phyloP scores from a whole-genome alignment of 2,113 vertebrate species.

The Salvelinus alpinus region DNA sequence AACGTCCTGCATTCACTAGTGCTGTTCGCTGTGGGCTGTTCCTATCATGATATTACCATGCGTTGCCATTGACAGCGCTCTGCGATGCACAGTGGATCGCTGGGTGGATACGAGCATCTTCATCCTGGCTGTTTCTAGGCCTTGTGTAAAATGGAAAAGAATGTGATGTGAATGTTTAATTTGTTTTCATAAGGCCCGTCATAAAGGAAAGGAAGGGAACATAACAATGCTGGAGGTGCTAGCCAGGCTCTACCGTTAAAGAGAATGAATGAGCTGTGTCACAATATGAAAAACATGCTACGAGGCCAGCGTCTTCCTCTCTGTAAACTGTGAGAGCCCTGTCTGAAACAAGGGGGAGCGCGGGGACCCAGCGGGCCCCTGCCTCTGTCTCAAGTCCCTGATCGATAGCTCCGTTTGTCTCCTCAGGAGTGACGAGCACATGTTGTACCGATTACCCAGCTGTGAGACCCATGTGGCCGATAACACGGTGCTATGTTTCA shows the following conservation, averaged over 20 bases:
- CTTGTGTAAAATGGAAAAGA: slow-evolving; percentile 7
- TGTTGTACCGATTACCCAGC: slow-evolving; percentile 61
- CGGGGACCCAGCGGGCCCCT: neutral
- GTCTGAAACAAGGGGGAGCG: neutral
- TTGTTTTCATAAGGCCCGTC: slow-evolving; percentile 32
- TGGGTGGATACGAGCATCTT: slow-evolving; percentile 48
- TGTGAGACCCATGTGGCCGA: slow-evolving; percentile 65
- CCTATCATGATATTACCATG: slow-evolving; percentile 35
- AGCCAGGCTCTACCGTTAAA: slow-evolving; percentile 35
- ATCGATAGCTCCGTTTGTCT: neutral
- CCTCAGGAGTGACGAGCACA: slow-evolving; percentile 39
- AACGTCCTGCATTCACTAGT: too few species aligned
- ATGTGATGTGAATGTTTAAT: slow-evolving; percentile 59
- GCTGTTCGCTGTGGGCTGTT: slow-evolving; percentile 12
- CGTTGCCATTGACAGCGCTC: slow-evolving; percentile 46
- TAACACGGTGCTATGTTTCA: slow-evolving; percentile 40
- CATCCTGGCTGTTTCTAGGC: neutral
- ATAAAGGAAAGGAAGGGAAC: slow-evolving; percentile 12
- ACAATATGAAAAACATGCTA: slow-evolving; percentile 22
- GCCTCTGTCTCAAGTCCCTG: neutral
- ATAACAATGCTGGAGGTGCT: slow-evolving; percentile 33
- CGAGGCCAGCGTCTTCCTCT: too few species aligned
- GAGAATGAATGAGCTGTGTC: slow-evolving; percentile 32
- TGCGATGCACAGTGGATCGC: slow-evolving; percentile 44
- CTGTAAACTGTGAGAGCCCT: neutral